A percentile compares a stretch with the other conserved stretches of the same genome.
These are phyloP conservation scores for Philhelius pedissequus DNA, from an alignment of 2,888 invertebrate genomes.

Conservation along the genomic window DNA sequence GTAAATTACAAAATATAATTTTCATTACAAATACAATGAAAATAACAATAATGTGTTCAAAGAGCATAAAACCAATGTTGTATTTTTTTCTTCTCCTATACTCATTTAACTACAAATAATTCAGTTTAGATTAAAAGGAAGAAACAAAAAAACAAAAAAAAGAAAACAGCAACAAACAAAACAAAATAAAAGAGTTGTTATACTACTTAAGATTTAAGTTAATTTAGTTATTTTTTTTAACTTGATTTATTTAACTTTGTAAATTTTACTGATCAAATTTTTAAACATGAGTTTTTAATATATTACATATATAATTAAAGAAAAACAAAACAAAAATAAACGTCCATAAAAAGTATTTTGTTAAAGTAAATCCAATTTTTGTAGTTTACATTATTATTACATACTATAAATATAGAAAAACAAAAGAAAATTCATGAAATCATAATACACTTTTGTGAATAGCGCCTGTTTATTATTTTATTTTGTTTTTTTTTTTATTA, in stretches of 20 bases:
- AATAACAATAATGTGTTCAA: slow-evolving; percentile 56
- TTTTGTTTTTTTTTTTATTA: slow-evolving; percentile 24
- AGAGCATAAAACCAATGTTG: slow-evolving; percentile 64
- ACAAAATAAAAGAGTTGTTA: slow-evolving; percentile 26
- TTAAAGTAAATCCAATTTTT: slow-evolving; percentile 62
- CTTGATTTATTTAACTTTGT: slow-evolving; percentile 40
- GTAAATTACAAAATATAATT: slow-evolving; percentile 25
- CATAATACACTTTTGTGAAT: slow-evolving; percentile 43
- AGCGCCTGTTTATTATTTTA: slow-evolving; percentile 48
- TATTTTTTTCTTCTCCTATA: slow-evolving; percentile 34
- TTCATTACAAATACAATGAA: slow-evolving; percentile 3
- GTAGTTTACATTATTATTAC: slow-evolving; percentile 46
- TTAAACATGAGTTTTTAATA: slow-evolving; percentile 6
- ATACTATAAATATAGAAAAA: neutral
- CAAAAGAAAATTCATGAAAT: slow-evolving; percentile 27
- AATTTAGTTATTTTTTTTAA: slow-evolving; percentile 27
- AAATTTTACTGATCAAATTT: slow-evolving; percentile 47
- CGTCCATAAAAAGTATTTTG: slow-evolving; percentile 67
- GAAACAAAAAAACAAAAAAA: neutral
- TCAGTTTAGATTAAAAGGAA: slow-evolving; percentile 19
- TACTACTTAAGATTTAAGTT: slow-evolving; percentile 47
- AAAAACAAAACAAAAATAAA: slow-evolving; percentile 32
- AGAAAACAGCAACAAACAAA: neutral
- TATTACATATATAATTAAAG: slow-evolving; percentile 9
- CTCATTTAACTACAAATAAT: slow-evolving; percentile 19